Evolutionary conservation across 2,797 vertebrate genomes (phyloP).

Genomic region (Oophaga sylvatica): DNA sequence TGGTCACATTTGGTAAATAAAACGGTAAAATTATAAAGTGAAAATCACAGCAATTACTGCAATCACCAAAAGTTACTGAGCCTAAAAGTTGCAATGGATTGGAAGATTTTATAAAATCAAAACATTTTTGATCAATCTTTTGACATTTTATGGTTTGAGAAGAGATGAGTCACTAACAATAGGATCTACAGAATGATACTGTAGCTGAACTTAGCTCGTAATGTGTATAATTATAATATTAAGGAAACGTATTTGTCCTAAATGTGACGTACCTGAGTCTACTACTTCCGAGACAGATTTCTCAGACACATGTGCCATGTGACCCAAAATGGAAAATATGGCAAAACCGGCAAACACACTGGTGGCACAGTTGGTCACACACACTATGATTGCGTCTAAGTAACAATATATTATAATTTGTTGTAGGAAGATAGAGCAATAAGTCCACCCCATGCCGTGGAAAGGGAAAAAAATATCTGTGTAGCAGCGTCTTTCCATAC

Average conservation of each 20-base stretch:
- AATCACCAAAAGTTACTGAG: no score
- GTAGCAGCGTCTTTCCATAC: conserved; percentile 83
- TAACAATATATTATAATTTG: conserved; percentile 83
- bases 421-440: conserved; percentile 82
- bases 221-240: not conserved
- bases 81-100: no score
- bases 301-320: conserved; percentile 78
- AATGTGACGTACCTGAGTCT: conserved; percentile 73
- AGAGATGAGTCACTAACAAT: no score
- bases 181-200: no score
- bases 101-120: no score
- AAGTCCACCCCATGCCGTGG: conserved; percentile 79
- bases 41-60: no score
- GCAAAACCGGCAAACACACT: conserved; percentile 81
- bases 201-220: no score
- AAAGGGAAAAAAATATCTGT: conserved; percentile 81
- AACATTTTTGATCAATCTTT: no score
- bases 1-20: no score
- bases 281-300: conserved; percentile 76
- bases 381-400: conserved; percentile 76
- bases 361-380: conserved; percentile 77
- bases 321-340: conserved; percentile 83
- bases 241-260: not conserved
- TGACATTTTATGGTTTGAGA: no score
- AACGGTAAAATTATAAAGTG: no score